These are phyloP conservation scores for Gila orcuttii DNA, from an alignment of 2,113 vertebrate genomes.

Conservation along the genomic window DNA sequence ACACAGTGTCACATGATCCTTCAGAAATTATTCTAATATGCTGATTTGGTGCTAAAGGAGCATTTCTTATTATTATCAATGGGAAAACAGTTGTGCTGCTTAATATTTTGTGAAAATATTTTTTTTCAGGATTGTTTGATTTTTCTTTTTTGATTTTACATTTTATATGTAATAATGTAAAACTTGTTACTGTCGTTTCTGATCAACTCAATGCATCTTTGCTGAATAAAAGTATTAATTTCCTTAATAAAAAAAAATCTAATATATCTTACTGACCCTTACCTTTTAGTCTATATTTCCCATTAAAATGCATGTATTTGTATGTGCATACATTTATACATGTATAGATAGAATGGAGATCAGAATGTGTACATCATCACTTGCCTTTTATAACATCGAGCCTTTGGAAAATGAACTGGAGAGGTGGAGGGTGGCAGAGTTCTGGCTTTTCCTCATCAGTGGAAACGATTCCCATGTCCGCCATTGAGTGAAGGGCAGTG, in stretches of 20 bases:
- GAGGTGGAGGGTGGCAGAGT: neutral
- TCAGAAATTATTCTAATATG: neutral
- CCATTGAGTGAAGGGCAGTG: conserved; percentile 34
- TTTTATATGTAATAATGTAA: too few species aligned
- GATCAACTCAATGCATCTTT: neutral
- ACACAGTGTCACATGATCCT: neutral
- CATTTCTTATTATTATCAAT: too few species aligned
- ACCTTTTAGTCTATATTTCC: neutral
- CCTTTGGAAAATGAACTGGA: conserved; percentile 20
- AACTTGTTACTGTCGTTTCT: too few species aligned
- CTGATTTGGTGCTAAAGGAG: too few species aligned
- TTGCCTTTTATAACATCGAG: neutral
- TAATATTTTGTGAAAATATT: neutral
- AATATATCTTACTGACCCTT: too few species aligned
- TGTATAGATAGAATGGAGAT: neutral
- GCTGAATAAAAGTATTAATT: neutral
- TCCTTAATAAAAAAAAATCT: neutral
- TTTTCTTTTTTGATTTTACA: too few species aligned
- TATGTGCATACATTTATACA: neutral
- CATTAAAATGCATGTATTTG: neutral
- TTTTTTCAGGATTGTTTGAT: neutral
- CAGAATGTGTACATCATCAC: conserved; percentile 5
- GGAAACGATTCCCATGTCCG: conserved; percentile 21
- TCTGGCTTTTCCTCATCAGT: conserved; percentile 31
- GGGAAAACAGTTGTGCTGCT: neutral